Conservation (phyloP, 1,140 invertebrate species). For the Euschistus heros region DNA sequence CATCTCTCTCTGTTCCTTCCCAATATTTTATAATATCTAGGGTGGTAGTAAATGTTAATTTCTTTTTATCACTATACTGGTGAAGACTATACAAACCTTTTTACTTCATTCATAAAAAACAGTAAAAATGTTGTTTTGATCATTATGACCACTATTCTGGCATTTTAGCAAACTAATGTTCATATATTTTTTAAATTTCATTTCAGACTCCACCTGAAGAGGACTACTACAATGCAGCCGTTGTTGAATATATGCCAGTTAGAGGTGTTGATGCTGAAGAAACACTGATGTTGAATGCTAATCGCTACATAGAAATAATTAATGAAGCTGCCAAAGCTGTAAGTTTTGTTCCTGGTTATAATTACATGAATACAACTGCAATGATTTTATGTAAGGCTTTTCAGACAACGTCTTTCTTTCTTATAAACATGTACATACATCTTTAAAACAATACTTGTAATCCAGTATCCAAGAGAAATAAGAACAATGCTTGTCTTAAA, state of each 20-base stretch:
- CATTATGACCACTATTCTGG: too few species aligned
- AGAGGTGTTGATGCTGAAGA: background rate
- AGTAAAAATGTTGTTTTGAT: too few species aligned
- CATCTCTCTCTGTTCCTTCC: too few species aligned
- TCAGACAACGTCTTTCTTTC: background rate
- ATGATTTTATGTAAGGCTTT: background rate
- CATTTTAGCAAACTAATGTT: too few species aligned
- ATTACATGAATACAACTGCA: background rate
- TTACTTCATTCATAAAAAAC: too few species aligned
- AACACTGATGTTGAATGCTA: background rate
- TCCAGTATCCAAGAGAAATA: background rate
- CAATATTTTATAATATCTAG: too few species aligned
- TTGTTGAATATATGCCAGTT: background rate
- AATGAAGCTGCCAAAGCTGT: background rate
- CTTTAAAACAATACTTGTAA: background rate
- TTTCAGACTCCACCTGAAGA: background rate
- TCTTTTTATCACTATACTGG: too few species aligned
- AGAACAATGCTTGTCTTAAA: background rate
- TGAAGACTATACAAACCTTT: too few species aligned
- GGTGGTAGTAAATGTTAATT: too few species aligned
- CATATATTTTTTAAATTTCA: background rate
- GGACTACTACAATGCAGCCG: constrained; percentile 2
- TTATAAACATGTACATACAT: background rate
- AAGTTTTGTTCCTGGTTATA: background rate
- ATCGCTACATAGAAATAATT: background rate